Base-by-base conservation (phyloP, 2,113 vertebrate genomes). In the Quiscalus mexicanus region DNA sequence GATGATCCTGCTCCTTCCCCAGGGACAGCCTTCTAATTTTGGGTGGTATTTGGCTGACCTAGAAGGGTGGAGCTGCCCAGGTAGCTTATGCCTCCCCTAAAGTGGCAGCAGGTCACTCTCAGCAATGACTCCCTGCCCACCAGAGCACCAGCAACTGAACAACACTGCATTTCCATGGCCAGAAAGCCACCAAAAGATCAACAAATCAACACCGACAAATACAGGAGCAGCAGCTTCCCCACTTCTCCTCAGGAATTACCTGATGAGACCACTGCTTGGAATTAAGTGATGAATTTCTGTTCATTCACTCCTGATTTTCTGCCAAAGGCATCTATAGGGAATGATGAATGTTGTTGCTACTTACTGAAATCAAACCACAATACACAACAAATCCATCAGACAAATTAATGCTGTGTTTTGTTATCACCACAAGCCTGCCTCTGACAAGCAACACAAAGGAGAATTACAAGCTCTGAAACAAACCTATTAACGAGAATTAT, bases 321-420 rank as follows among this genome's bases (percentile, higher is more conserved):
- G 76, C 39, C 84, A 89, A 89, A 84, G 53, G 14, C 28, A 83
- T 44, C 50, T 65, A 18, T 2, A 53, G 41, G 27, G n/a, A 64
- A 73, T 68, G 63, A 87, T 8, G 37, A 92, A 89, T 30, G 13
- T 9, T 90, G 79, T 31, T 1, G 3, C 76, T 69, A 33, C 63
- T 50, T 53, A 64, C 28, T 49, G 37, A 76, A 73, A 86, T 41
- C n/a, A 69, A 89, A 58, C n/a, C 59, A 69, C 68, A 76, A 25
- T 5, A 62, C 15, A 30, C 19, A 89, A 15, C 30, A 84, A 84
- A 78, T 19, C 39, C 49, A 65, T 27, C 89, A 90, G 67, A 64
- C 49, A 92, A 89, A 88, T 31, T 27, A 73, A 90, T 21, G n/a
- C 70, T 55, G 21, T 41, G 53, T 59, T 88, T 90, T 58, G 81